Percentiles rank a stretch among this genome's conserved stretches.
phyloP scores from a whole-genome alignment of 92 coral and sea anemone species.

The Palythoa caribaeorum region DNA sequence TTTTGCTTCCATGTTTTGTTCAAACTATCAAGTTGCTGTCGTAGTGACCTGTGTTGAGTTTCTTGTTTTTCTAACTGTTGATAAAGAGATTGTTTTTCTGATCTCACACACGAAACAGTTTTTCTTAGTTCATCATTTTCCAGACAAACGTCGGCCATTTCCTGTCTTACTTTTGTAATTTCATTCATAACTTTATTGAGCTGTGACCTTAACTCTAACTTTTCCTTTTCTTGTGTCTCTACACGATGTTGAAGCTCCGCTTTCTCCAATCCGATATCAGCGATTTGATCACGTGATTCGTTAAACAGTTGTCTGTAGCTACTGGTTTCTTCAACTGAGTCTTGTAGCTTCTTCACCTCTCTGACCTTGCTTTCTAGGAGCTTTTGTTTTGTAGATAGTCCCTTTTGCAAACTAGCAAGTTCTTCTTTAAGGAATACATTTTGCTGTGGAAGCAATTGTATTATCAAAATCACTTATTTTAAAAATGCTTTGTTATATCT shows the following conservation, averaged over 20 bases:
- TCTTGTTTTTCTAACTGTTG: background rate
- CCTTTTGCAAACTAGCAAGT: slow-evolving; percentile 41
- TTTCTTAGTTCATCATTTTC: slow-evolving; percentile 22
- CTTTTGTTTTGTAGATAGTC: slow-evolving; percentile 31
- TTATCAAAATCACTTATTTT: too few species aligned
- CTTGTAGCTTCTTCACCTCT: slow-evolving; percentile 19
- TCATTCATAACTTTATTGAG: background rate
- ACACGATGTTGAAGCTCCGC: background rate
- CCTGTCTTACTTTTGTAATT: background rate
- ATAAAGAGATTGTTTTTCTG: slow-evolving; percentile 15
- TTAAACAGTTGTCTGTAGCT: slow-evolving; percentile 37
- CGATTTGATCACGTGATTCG: slow-evolving; percentile 38
- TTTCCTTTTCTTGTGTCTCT: background rate
- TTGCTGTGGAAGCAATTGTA: slow-evolving; percentile 13
- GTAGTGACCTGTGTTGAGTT: slow-evolving; percentile 10
- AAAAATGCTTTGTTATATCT: background rate
- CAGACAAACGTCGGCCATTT: background rate
- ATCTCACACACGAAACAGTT: background rate
- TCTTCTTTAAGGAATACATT: slow-evolving; percentile 43
- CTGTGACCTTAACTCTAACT: background rate
- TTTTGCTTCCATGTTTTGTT: slow-evolving; percentile 32
- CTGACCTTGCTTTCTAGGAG: slow-evolving; percentile 26
- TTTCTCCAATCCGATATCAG: slow-evolving; percentile 23
- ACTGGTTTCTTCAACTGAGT: slow-evolving; percentile 17
- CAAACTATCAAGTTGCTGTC: background rate